Evolutionary conservation across 2,113 vertebrate genomes (phyloP).

Genomic region (Malaclemys terrapin): DNA sequence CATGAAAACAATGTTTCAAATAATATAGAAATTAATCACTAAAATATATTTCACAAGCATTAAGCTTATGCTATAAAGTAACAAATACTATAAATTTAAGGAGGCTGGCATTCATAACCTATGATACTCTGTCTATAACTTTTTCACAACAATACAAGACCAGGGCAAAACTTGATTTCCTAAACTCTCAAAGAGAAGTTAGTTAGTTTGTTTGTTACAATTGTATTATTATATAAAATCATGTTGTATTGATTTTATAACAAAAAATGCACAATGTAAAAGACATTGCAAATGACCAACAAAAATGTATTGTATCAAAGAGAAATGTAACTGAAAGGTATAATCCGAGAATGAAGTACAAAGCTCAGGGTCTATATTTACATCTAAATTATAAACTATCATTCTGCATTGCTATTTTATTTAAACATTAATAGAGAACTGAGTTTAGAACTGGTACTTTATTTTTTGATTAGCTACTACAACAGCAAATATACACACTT

Average conservation of each 20-base stretch:
- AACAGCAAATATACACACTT: neutral
- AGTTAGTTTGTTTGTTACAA: neutral
- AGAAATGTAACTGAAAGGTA: slow-evolving; percentile 50
- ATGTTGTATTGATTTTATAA: neutral
- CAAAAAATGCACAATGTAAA: neutral
- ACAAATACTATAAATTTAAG: neutral
- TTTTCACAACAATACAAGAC: neutral
- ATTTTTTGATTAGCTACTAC: neutral
- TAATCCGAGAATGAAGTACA: neutral
- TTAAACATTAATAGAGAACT: neutral
- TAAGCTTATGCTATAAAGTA: neutral
- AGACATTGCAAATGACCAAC: neutral
- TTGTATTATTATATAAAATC: neutral
- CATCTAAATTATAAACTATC: neutral
- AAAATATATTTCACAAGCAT: neutral
- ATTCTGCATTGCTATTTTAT: neutral
- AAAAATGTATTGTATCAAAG: neutral
- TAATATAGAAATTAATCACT: neutral
- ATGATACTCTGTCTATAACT: neutral
- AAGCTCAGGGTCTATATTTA: neutral
- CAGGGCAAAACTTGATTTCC: neutral
- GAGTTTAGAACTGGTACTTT: neutral
- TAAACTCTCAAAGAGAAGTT: neutral
- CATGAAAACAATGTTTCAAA: neutral
- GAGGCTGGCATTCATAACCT: neutral